Conservation (phyloP, 2,888 invertebrate genomes). For the Pollenia amentaria region DNA sequence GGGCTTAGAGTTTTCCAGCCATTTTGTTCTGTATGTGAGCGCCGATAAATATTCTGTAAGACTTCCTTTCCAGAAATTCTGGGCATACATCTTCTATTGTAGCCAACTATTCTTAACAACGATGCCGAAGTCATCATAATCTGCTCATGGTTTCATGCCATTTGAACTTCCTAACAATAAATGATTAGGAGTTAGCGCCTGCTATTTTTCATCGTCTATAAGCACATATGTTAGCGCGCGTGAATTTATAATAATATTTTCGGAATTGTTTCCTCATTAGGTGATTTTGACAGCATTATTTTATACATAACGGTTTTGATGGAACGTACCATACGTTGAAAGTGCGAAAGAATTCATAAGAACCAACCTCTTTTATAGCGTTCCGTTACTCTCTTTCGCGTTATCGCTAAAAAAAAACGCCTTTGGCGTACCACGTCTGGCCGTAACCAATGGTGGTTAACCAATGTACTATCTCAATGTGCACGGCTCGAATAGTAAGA, state of each 20-base stretch:
- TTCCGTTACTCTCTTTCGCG: conserved; percentile 53
- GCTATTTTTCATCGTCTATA: too few relatives aligned
- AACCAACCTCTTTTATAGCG: conserved; percentile 33
- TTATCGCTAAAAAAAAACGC: conserved; percentile 43
- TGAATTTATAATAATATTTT: too few relatives aligned
- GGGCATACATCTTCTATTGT: conserved; percentile 22
- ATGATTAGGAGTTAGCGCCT: background rate
- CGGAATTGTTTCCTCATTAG: background rate
- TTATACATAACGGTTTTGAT: background rate
- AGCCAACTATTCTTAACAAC: conserved; percentile 43
- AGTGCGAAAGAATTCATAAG: conserved; percentile 1
- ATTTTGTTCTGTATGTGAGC: conserved; percentile 54
- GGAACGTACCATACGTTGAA: conserved; percentile 46
- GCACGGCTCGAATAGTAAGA: conserved; percentile 41
- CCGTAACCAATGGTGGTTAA: conserved; percentile 35
- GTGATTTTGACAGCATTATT: background rate
- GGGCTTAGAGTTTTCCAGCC: conserved; percentile 53
- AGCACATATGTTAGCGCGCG: too few relatives aligned
- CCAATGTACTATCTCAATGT: conserved; percentile 36
- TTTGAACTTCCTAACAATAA: conserved; percentile 57
- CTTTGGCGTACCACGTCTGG: conserved; percentile 34
- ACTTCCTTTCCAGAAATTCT: conserved; percentile 48
- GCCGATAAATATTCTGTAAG: conserved; percentile 57
- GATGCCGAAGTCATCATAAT: conserved; percentile 19
- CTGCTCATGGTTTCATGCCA: conserved; percentile 60